Conservation (phyloP, 2,113 vertebrate species). For the Microcebus jonahi region DNA sequence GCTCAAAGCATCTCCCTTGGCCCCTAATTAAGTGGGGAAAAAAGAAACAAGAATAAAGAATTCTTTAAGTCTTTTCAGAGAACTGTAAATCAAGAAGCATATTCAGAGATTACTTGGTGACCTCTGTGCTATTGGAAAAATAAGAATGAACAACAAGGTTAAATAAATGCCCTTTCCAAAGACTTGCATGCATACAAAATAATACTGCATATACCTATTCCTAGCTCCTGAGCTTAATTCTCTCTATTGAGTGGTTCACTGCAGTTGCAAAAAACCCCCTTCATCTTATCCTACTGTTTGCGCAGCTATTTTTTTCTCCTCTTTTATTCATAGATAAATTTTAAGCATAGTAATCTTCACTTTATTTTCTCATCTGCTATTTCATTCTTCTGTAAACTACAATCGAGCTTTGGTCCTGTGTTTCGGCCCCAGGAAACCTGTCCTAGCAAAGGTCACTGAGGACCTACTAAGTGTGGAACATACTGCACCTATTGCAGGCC, state of each 20-base stretch:
- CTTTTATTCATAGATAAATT: neutral
- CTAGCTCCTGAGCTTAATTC: neutral
- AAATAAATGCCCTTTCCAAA: neutral
- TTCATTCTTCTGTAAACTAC: neutral
- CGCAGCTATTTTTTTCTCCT: neutral
- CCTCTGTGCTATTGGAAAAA: neutral
- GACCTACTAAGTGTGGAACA: neutral
- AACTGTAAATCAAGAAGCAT: neutral
- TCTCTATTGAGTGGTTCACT: neutral
- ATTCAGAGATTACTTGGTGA: neutral
- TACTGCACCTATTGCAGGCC: neutral
- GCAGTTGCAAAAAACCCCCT: neutral
- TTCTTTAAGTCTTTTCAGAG: slow-evolving; percentile 46
- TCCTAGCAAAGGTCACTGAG: neutral
- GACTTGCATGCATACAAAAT: neutral
- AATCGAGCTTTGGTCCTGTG: neutral
- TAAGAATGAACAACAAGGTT: neutral
- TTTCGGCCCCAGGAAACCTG: neutral
- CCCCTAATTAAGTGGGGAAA: slow-evolving; percentile 58
- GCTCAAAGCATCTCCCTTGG: slow-evolving; percentile 16
- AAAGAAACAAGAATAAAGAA: neutral
- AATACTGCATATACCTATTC: neutral
- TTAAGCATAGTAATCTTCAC: neutral
- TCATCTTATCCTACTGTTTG: neutral
- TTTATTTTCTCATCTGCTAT: neutral